Conservation (phyloP, 2,113 vertebrate genomes). For the Ovis canadensis region DNA sequence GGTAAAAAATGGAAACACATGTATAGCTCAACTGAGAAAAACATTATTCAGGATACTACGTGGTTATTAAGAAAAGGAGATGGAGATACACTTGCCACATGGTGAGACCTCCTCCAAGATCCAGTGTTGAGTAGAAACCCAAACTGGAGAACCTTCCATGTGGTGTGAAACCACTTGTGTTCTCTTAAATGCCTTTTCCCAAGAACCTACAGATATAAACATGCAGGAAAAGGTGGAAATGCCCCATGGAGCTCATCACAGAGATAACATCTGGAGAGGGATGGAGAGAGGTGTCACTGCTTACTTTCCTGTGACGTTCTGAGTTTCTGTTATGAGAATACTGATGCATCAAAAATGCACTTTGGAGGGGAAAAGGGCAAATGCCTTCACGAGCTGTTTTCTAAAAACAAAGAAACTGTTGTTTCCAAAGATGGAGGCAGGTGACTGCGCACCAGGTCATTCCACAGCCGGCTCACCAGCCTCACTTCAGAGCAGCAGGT, state of each 20-base stretch:
- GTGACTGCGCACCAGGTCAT: rapidly evolving
- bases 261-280: rapidly evolving
- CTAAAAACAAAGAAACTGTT: not conserved
- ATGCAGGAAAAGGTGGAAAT: rapidly evolving
- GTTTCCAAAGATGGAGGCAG: not conserved
- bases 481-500: not conserved
- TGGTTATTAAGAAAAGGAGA: too few relatives aligned
- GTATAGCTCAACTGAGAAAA: rapidly evolving
- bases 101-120: not conserved
- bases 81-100: rapidly evolving
- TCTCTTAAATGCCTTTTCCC: not conserved
- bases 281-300: rapidly evolving
- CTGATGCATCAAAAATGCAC: not conserved
- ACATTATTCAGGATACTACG: rapidly evolving
- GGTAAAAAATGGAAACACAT: not conserved
- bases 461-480: rapidly evolving
- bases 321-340: not conserved
- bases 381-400: not conserved
- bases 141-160: rapidly evolving
- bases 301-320: not conserved
- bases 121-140: not conserved
- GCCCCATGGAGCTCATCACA: too few relatives aligned
- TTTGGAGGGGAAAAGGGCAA: not conserved
- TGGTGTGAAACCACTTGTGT: rapidly evolving
- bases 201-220: rapidly evolving